Evolutionary conservation across 2,888 invertebrate species (phyloP).

Genomic region (Chrysolina haemoptera): DNA sequence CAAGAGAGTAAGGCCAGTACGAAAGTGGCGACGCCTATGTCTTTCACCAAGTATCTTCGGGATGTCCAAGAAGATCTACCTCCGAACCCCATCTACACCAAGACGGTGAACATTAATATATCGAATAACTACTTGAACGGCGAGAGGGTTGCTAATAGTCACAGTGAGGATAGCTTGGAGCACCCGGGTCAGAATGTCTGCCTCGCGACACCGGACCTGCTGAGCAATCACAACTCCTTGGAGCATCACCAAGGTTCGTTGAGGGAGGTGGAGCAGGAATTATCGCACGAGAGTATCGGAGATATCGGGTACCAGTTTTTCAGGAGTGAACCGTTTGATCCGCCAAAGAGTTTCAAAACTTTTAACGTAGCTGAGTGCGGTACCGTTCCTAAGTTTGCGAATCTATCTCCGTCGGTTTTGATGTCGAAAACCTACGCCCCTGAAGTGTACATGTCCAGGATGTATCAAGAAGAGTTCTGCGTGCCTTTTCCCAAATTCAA

Average conservation of each 20-base stretch:
- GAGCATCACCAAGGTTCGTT: conserved; percentile 60
- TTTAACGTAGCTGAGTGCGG: conserved; percentile 38
- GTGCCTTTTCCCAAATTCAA: conserved; percentile 51
- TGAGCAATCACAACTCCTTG: conserved; percentile 74
- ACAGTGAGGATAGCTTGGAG: conserved; percentile 68
- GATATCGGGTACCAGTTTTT: conserved; percentile 40
- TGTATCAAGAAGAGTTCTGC: conserved; percentile 49
- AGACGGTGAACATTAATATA: conserved; percentile 76
- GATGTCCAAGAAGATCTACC: conserved; percentile 52
- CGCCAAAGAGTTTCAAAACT: conserved; percentile 28
- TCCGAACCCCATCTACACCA: conserved; percentile 67
- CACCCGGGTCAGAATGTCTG: conserved; percentile 62
- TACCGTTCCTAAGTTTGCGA: conserved; percentile 39
- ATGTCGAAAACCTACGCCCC: conserved; percentile 59
- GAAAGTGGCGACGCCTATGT: conserved; percentile 50
- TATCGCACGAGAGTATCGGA: conserved; percentile 42
- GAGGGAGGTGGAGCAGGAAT: conserved; percentile 33
- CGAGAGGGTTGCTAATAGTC: conserved; percentile 65
- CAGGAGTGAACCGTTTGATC: conserved; percentile 35
- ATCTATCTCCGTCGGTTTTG: conserved; percentile 46
- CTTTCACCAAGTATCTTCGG: conserved; percentile 67
- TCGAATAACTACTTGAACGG: conserved; percentile 72
- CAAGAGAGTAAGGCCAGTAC: conserved; percentile 29
- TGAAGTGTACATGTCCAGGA: conserved; percentile 53
- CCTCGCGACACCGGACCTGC: conserved; percentile 73